A percentile compares a stretch with the other conserved stretches of the same genome.
Conservation (phyloP, 2,888 invertebrate species). For the Drosophila seclusa region DNA sequence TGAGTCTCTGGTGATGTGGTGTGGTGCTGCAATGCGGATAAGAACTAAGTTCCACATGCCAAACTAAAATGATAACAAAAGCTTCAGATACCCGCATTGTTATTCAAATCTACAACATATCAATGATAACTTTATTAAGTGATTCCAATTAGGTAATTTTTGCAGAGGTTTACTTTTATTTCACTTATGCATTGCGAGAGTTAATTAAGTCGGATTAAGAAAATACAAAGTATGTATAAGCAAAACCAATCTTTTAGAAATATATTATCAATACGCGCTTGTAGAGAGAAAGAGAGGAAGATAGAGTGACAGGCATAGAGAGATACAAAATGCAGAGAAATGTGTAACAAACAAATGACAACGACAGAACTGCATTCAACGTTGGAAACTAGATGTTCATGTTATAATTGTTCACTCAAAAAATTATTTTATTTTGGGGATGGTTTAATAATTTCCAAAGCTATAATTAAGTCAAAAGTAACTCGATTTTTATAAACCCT, state of each 20-base stretch:
- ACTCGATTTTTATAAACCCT: not conserved
- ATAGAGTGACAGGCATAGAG: not conserved
- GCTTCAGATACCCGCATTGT: not conserved
- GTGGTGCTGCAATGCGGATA: not conserved
- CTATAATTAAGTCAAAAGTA: not conserved
- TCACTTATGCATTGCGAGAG: not conserved
- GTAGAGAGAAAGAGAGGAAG: not conserved
- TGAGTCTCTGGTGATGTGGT: not conserved
- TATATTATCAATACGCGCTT: not conserved
- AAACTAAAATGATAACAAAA: not conserved
- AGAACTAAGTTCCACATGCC: not conserved
- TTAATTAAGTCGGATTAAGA: not conserved
- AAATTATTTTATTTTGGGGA: not conserved
- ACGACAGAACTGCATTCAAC: not conserved
- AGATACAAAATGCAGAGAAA: not conserved
- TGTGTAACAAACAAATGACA: not conserved
- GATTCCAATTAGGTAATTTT: not conserved
- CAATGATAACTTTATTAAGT: not conserved
- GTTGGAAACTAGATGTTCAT: rapidly evolving
- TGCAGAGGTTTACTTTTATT: not conserved
- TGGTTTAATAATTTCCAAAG: not conserved
- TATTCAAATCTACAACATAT: not conserved
- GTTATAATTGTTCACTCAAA: not conserved
- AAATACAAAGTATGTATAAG: not conserved
- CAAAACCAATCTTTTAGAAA: not conserved